Evolutionary conservation across 2,113 vertebrate genomes (phyloP).

Genomic region (Colius striatus): DNA sequence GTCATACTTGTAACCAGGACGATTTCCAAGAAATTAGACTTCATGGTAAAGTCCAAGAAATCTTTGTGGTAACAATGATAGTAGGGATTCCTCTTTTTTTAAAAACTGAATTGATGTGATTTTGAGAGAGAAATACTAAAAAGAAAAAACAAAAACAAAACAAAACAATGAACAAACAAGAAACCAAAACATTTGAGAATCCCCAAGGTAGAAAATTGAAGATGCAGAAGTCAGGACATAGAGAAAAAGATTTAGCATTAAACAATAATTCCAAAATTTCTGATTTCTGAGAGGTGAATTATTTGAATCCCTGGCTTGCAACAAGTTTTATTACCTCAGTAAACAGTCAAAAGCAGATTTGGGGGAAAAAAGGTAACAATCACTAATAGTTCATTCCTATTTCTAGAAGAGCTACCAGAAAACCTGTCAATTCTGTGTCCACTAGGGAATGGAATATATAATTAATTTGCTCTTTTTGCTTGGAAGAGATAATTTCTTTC

Average conservation of each 20-base stretch:
- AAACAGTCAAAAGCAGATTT: neutral
- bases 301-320: neutral
- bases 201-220: neutral
- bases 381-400: neutral
- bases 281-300: neutral
- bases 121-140: neutral
- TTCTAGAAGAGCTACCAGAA: neutral
- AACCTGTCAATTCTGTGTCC: neutral
- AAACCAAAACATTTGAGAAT: neutral
- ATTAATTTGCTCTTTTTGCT: constrained; percentile 7
- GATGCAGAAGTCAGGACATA: neutral
- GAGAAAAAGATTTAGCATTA: neutral
- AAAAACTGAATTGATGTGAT: neutral
- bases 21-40: too few species aligned
- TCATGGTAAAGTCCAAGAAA: neutral
- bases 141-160: neutral
- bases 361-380: neutral
- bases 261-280: neutral
- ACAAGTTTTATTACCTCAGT: neutral
- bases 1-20: neutral
- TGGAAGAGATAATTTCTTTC: neutral
- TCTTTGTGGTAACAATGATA: neutral
- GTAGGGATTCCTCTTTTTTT: neutral
- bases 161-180: too few species aligned
- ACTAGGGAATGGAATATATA: constrained; percentile 9